A percentile compares a stretch with the other conserved stretches of the same genome.
Conservation (phyloP, 2,797 vertebrate genomes). For the Pantherophis vulpinus region DNA sequence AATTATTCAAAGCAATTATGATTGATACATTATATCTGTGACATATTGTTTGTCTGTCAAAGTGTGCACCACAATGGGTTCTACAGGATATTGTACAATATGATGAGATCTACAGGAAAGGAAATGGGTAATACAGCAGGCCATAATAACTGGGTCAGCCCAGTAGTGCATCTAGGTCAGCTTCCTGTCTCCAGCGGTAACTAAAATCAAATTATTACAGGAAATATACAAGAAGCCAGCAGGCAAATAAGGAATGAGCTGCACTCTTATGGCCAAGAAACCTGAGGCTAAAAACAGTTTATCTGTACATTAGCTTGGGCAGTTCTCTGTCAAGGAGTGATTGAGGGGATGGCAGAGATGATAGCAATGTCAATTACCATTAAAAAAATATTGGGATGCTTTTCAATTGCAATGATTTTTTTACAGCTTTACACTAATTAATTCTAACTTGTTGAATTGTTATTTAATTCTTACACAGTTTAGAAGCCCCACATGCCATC, state of each 20-base stretch:
- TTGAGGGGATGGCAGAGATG: not conserved
- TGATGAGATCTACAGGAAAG: constrained; percentile 12
- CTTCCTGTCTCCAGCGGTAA: constrained; percentile 8
- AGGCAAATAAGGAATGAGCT: constrained; percentile 8
- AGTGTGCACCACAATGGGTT: constrained; percentile 24
- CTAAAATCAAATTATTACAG: constrained; percentile 19
- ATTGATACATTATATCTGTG: not conserved
- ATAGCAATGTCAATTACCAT: not conserved
- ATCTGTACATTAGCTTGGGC: not conserved
- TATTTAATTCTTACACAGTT: not conserved
- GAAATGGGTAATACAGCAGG: constrained; percentile 25
- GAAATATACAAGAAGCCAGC: constrained; percentile 11
- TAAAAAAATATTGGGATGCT: not conserved
- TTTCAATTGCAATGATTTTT: not conserved
- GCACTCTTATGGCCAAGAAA: not conserved
- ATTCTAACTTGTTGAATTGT: not conserved
- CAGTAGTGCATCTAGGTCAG: constrained; percentile 3
- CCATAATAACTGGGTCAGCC: constrained; percentile 26
- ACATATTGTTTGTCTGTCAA: constrained; percentile 4
- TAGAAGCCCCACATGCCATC: not conserved
- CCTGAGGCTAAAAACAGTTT: not conserved
- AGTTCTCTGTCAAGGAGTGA: not conserved
- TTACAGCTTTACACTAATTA: not conserved
- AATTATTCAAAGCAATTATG: not conserved
- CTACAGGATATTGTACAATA: constrained; percentile 21